A percentile compares a stretch with the other conserved stretches of the same genome.
Conservation (phyloP, 2,888 invertebrate species). For the Hypolimnas misippus region DNA sequence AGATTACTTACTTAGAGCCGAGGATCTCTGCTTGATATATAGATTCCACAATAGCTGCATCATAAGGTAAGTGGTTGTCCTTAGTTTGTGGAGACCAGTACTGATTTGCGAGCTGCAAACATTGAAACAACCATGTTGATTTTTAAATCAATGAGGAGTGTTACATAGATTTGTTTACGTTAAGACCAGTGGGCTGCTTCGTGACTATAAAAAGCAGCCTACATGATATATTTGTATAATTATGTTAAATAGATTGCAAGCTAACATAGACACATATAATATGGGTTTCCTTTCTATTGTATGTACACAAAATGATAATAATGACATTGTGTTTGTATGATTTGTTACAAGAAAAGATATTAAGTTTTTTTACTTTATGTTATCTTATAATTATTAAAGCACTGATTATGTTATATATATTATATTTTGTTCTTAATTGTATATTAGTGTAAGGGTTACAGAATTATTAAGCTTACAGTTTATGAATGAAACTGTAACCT, state of each 20-base stretch:
- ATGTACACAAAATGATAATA: background rate
- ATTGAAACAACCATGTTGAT: constrained; percentile 70
- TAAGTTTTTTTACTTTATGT: too few species aligned
- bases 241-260: background rate
- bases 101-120: constrained; percentile 91
- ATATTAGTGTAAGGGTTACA: constrained; percentile 1
- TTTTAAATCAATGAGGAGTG: constrained; percentile 74
- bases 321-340: background rate
- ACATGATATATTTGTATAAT: constrained; percentile 39
- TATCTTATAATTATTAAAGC: too few species aligned
- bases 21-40: constrained; percentile 95
- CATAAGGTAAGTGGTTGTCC: constrained; percentile 88
- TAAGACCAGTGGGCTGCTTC: constrained; percentile 72
- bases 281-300: background rate
- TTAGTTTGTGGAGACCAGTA: constrained; percentile 96
- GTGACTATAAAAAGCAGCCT: constrained; percentile 43
- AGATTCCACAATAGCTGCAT: constrained; percentile 92
- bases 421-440: background rate
- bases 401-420: too few species aligned
- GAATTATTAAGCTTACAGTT: too few species aligned
- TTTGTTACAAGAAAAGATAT: too few species aligned
- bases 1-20: constrained; percentile 87
- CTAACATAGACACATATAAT: background rate
- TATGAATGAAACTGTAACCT: too few species aligned
- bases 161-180: constrained; percentile 68